phyloP scores from a whole-genome alignment of 2,113 vertebrate species.

The Crocuta crocuta region DNA sequence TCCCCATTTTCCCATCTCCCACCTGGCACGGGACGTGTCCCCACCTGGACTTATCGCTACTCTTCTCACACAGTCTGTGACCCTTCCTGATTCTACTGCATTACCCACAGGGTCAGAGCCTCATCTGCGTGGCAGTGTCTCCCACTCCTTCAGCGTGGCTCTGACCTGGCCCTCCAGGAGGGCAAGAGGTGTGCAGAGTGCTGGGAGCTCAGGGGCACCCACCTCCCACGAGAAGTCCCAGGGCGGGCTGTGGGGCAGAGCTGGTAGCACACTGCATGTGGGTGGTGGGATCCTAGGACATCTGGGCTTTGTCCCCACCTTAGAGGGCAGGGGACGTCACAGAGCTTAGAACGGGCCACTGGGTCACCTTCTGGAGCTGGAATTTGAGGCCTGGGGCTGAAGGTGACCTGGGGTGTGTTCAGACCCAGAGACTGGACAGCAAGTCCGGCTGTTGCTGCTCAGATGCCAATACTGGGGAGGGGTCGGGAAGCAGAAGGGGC shows the following conservation, averaged over 20 bases:
- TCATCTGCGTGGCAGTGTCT: background rate
- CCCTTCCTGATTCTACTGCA: accelerated
- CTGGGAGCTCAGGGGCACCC: background rate
- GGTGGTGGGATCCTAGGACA: background rate
- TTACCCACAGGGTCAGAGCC: background rate
- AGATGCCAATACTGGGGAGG: accelerated
- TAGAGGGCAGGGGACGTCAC: background rate
- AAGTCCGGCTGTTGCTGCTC: too few relatives aligned
- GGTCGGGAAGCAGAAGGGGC: background rate
- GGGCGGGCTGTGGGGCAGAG: accelerated
- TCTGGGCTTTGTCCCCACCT: background rate
- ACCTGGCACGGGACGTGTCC: background rate
- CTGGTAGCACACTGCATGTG: too few relatives aligned
- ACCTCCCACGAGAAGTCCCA: background rate
- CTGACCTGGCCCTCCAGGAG: accelerated
- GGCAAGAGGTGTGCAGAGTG: background rate
- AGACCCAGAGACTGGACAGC: background rate
- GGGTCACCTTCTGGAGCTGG: background rate
- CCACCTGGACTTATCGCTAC: background rate
- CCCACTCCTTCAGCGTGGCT: accelerated
- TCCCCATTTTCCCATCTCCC: background rate
- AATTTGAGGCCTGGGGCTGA: background rate
- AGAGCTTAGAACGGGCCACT: background rate
- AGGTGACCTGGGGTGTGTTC: background rate
- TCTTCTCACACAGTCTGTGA: background rate